Base-by-base conservation (phyloP, 2,113 vertebrate genomes). In the Leucoraja erinaceus region DNA sequence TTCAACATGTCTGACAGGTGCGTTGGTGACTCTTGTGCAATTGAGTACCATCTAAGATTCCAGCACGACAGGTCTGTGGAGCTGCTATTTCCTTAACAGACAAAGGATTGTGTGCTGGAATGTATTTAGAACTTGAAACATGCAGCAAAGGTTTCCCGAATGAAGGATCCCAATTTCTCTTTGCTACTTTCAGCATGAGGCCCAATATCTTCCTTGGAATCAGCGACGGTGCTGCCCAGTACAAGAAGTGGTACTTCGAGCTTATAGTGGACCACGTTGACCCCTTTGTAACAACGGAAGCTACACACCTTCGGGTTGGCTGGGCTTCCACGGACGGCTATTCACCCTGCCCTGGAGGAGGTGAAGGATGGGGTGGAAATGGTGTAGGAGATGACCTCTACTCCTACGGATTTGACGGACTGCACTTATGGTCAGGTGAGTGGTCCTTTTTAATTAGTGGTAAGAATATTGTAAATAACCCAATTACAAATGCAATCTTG, bases 221-320 rank as follows among this genome's bases (percentile, higher is more conserved):
- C 94, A 98, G 98, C 0, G 98, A 99, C 81, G 98, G 98, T 70
- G 99, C 98, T 0, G 98, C 98, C 25, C 98, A 99, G 77, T 99
- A 99, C 95, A 97, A 94, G 94, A 99, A 98, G 94, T 99, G 98
- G 98, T 99, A 99, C 95, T 99, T 98, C 14, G 98, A 99, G 68
- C 95, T 99, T 93, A 98, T 98, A 86, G 97, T 99, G 95, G 98
- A 99, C 94, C 96, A 98, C n/a, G 96, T 96, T 0, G 95, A 97
- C 90, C 97, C 98, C 0, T 99, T 99, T 10, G 96, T 99, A 94
- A 99, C 98, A 0, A 97, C 98, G 0, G 98, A 99, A 93, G 96
- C 98, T 5, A 98, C 98, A 72, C 98, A 99, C 93, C 96, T 99
- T 3, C 96, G 98, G 66, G 97, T 99, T 93, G 98, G 98, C 94